Evolutionary conservation across 2,888 invertebrate genomes (phyloP).

Genomic region (Nephrotoma appendiculata): DNA sequence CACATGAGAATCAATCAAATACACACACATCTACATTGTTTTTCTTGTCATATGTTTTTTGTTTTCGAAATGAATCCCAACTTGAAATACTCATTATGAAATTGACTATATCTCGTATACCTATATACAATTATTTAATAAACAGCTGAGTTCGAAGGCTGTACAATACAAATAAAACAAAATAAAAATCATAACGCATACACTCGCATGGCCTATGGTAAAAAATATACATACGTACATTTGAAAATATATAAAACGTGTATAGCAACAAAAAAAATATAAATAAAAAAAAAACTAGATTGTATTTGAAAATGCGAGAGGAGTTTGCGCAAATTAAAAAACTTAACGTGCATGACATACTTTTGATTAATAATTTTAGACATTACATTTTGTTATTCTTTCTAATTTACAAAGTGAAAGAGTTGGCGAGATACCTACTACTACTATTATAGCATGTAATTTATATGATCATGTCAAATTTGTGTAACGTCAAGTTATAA

Average conservation of each 20-base stretch:
- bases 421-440: neutral
- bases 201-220: neutral
- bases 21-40: neutral
- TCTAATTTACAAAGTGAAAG: neutral
- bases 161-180: neutral
- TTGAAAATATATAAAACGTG: neutral
- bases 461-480: neutral
- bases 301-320: neutral
- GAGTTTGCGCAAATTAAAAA: constrained; percentile 1
- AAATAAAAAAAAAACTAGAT: neutral
- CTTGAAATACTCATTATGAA: neutral
- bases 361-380: neutral
- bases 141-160: neutral
- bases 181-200: neutral
- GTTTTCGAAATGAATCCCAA: neutral
- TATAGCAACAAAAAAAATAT: neutral
- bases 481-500: neutral
- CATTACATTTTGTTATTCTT: neutral
- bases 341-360: constrained; percentile 3
- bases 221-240: neutral
- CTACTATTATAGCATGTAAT: neutral
- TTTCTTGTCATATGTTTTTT: neutral
- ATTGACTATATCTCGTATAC: neutral
- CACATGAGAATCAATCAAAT: neutral
- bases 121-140: neutral